Evolutionary conservation across 2,113 vertebrate genomes (phyloP).

Genomic region (Chaetodon auriga): DNA sequence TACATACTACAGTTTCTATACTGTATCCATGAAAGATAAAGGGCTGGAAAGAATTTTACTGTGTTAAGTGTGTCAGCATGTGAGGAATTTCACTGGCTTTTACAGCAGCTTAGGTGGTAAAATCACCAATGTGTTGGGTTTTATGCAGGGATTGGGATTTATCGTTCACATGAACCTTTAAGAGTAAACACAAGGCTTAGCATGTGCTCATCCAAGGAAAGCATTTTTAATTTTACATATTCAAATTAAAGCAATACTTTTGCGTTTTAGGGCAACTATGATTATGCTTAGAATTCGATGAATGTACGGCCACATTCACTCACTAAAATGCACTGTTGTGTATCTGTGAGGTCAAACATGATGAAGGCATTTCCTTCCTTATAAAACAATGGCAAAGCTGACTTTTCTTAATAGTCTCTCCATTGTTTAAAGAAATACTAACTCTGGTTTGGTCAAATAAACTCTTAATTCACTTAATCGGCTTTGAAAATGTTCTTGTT

Average conservation of each 20-base stretch:
- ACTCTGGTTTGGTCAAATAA: too few relatives aligned
- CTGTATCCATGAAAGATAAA: not conserved
- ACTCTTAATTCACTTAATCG: too few relatives aligned
- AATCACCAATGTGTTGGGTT: conserved; percentile 21
- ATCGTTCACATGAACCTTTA: conserved; percentile 40
- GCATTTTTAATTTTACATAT: not conserved
- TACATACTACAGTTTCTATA: not conserved
- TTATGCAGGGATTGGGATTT: conserved; percentile 41
- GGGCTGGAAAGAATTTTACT: not conserved
- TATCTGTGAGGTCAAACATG: not conserved
- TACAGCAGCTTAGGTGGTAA: conserved; percentile 25
- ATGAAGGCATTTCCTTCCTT: too few relatives aligned
- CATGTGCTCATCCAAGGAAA: conserved; percentile 13
- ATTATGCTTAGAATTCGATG: too few relatives aligned
- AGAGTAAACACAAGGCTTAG: conserved; percentile 38
- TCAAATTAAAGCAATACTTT: too few relatives aligned
- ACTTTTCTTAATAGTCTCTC: too few relatives aligned
- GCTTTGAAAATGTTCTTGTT: too few relatives aligned
- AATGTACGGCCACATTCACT: too few relatives aligned
- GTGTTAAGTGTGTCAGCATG: not conserved
- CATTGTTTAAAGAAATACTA: too few relatives aligned
- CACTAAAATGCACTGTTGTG: too few relatives aligned
- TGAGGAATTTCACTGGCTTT: conserved; percentile 31
- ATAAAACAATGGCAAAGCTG: too few relatives aligned
- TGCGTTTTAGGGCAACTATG: too few relatives aligned